phyloP scores from a whole-genome alignment of 2,797 vertebrate species.

The Acipenser transmontanus region DNA sequence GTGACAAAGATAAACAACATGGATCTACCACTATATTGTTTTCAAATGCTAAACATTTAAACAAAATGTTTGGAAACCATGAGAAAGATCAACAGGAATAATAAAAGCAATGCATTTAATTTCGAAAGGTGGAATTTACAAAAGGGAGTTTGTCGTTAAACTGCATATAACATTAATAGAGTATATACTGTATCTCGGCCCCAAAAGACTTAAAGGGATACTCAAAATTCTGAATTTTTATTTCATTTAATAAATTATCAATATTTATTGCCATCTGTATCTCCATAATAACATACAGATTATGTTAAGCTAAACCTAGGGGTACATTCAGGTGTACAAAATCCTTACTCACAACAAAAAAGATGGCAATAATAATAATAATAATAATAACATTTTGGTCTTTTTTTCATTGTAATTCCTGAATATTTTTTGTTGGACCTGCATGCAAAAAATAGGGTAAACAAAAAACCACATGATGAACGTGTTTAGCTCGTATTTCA shows the following conservation, averaged over 20 bases:
- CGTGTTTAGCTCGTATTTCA: conserved; percentile 45
- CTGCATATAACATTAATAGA: conserved; percentile 26
- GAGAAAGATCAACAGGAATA: too few species aligned
- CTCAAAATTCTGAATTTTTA: neutral
- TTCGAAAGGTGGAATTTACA: too few species aligned
- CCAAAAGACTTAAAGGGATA: conserved; percentile 18
- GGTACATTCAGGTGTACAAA: conserved; percentile 58
- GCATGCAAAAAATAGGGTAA: conserved; percentile 42
- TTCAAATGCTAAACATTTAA: too few species aligned
- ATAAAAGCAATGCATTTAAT: too few species aligned
- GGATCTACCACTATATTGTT: too few species aligned
- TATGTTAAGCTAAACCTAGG: conserved; percentile 46
- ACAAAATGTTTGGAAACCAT: too few species aligned
- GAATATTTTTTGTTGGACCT: conserved; percentile 56
- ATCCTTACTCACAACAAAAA: conserved; percentile 65
- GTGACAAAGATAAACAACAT: too few species aligned
- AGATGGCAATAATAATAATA: conserved; percentile 30
- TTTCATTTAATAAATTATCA: conserved; percentile 16
- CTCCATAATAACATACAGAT: conserved; percentile 53
- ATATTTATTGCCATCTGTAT: conserved; percentile 56
- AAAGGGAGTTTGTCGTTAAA: neutral
- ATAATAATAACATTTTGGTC: conserved; percentile 40
- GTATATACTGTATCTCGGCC: conserved; percentile 26
- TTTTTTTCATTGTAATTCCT: conserved; percentile 47
- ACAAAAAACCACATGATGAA: conserved; percentile 23